These are phyloP conservation scores for Aphodius granarius DNA, from an alignment of 2,888 invertebrate species.

Conservation along the genomic window DNA sequence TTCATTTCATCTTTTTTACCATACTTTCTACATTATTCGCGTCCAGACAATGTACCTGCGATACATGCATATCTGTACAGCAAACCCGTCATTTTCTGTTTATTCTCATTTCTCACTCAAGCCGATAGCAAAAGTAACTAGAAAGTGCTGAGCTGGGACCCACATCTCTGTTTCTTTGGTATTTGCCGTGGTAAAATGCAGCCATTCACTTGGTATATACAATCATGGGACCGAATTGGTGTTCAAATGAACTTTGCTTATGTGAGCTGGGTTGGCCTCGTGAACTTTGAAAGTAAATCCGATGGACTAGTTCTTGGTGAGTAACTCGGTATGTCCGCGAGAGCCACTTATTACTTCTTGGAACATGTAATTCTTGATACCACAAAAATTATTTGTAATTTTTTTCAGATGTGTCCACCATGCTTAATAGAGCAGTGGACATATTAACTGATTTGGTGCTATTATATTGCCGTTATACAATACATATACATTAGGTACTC, in stretches of 20 bases:
- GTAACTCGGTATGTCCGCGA: not conserved
- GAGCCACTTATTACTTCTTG: not conserved
- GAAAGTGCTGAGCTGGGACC: not conserved
- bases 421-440: no score
- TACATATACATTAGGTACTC: not conserved
- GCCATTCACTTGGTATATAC: conserved; percentile 9
- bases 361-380: not conserved
- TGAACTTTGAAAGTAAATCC: conserved; percentile 9
- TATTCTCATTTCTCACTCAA: not conserved
- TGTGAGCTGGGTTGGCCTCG: not conserved
- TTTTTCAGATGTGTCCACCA: no score
- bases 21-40: not conserved
- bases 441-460: no score
- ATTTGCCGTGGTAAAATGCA: not conserved
- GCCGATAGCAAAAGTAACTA: not conserved
- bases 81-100: not conserved
- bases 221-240: conserved; percentile 1
- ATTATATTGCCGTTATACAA: no score
- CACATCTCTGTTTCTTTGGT: not conserved
- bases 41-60: not conserved
- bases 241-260: conserved; percentile 9
- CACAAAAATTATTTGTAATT: no score
- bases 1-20: not conserved
- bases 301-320: not conserved
- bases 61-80: not conserved